These are phyloP conservation scores for Lasioglossum baleicum DNA, from an alignment of 1,140 invertebrate species.

Conservation along the genomic window DNA sequence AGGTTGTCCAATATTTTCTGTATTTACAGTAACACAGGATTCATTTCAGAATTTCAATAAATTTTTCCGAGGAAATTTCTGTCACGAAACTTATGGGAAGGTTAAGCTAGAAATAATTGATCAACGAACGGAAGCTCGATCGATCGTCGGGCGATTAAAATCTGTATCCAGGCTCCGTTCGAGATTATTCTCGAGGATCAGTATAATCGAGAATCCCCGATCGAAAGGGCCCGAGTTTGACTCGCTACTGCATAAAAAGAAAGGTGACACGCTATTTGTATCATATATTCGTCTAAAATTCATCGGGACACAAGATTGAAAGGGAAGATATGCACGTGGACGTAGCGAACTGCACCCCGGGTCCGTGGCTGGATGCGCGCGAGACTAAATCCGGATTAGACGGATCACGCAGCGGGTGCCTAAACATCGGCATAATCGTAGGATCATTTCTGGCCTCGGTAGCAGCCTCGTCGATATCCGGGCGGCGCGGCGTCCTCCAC, in stretches of 20 bases:
- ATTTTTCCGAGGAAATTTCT: too few species aligned
- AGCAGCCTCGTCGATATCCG: constrained; percentile 44
- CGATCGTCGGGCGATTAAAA: too few species aligned
- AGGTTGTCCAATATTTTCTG: too few species aligned
- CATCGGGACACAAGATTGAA: constrained; percentile 6
- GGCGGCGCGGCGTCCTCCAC: constrained; percentile 32
- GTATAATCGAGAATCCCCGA: too few species aligned
- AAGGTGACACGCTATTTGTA: constrained; percentile 2
- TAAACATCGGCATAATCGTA: constrained; percentile 63
- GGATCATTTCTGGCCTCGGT: constrained; percentile 29
- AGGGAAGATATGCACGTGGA: constrained; percentile 39
- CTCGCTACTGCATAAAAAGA: neutral
- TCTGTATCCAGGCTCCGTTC: neutral
- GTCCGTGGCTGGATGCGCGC: constrained; percentile 17
- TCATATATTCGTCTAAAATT: constrained; percentile 8
- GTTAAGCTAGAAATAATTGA: too few species aligned
- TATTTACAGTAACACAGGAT: too few species aligned
- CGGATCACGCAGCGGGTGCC: constrained; percentile 65
- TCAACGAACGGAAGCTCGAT: too few species aligned
- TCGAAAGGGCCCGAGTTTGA: neutral
- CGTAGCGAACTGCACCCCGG: constrained; percentile 31
- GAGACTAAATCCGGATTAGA: constrained; percentile 61
- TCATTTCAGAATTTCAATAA: too few species aligned
- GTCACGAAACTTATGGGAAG: too few species aligned
- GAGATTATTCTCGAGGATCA: too few species aligned